These are phyloP conservation scores for Oreamnos americanus DNA, from an alignment of 2,113 vertebrate genomes.

Conservation along the genomic window DNA sequence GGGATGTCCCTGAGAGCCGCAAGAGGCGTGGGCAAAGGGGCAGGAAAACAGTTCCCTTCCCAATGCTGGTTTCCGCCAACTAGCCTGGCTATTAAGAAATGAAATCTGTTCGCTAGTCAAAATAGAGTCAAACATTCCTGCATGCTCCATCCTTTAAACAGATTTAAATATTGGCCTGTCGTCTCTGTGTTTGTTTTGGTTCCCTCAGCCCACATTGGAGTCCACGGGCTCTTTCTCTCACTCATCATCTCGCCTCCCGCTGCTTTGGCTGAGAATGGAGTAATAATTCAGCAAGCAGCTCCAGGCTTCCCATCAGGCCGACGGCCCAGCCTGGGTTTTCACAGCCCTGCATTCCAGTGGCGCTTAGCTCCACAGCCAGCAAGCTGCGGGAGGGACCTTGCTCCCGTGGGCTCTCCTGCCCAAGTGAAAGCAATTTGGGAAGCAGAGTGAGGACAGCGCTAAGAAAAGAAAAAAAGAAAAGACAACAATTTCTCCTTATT, in stretches of 20 bases:
- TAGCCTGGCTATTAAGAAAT: not conserved
- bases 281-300: constrained; percentile 66
- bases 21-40: accelerated
- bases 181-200: constrained; percentile 58
- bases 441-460: not conserved
- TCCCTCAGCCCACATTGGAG: constrained; percentile 41
- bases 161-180: constrained; percentile 46
- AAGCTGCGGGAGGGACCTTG: not conserved
- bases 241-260: constrained; percentile 59
- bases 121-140: constrained; percentile 54
- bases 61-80: not conserved
- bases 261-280: constrained; percentile 48
- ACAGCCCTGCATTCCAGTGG: constrained; percentile 1
- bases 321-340: not conserved
- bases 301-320: not conserved
- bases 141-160: not conserved
- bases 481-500: not conserved
- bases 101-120: constrained; percentile 44
- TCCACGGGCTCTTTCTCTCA: constrained; percentile 53
- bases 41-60: not conserved
- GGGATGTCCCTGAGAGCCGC: not conserved
- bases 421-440: not conserved
- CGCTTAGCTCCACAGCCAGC: not conserved
- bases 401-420: not conserved
- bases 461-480: not conserved